Evolutionary conservation across 2,797 vertebrate species (phyloP), one percentile per base, ranked within the genome.

Genomic region (Notolepis coatsorum): DNA sequence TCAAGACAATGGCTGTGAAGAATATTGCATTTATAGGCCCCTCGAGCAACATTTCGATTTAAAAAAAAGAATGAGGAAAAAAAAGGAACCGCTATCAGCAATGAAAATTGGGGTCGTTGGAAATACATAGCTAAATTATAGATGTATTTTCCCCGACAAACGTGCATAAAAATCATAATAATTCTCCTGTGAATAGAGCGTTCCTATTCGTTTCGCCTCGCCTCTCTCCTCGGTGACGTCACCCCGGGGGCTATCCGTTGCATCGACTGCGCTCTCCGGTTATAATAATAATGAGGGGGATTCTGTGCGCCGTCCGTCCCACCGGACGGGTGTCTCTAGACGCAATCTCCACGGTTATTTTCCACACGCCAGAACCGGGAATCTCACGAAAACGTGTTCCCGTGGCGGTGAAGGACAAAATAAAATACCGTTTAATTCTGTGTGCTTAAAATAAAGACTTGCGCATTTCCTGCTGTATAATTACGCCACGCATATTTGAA

Each of bases 171-270:
- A 43, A 23, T 21, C 8, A 27, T 42, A 75, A 80, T 64, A 79
- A 47, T 80, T 78, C 43, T 73, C 71, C 67, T 76, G 68, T 46
- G 52, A 55, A 68, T 51, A 10, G 56, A 74, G 81, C 77, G 73
- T 77, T 84, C 77, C 79, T 71, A 84, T 89, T 92, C 79, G 84
- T 66, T 83, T 90, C 66, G 87, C 87, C 87, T 89, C 82, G 73
- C 85, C 87, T 90, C 84, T 90, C 84, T 91, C 83, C 78, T 75
- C 69, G 78, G 88, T 93, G 91, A 94, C 91, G 88, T 91, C 89
- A 91, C 90, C 88, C 83, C 75, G 20, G 28, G 77, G 77, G 85
- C 84, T 82, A 77, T 80, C 79, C 77, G 71, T 67, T 77, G 75
- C 87, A 69, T 37, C 64, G 73, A 79, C 82, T 82, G 81, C 73